Evolutionary conservation across 1,140 invertebrate genomes (phyloP), one percentile per base, ranked within the genome.

Genomic region (Drosophila takahashii): DNA sequence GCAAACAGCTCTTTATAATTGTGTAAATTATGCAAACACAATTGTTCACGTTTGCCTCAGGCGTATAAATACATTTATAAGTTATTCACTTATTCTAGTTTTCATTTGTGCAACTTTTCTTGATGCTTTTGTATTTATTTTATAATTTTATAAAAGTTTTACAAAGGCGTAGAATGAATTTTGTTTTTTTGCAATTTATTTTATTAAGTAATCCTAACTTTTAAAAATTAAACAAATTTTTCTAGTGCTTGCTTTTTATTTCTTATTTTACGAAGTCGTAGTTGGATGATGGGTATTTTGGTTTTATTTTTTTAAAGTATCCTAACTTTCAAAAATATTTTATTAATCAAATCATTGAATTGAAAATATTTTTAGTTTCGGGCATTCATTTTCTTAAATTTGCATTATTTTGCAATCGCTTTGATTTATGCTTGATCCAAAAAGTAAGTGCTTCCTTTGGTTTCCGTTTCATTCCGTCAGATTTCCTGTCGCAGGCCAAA

Each of bases 401-500:
- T 27, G n/a, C 26, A 9, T 10, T 29, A 39, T 39, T 32, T 65
- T 5, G 34, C 15, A 29, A 61, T 27, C n/a, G 13, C 22, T 11
- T 60, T 47, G 32, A 52, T 26, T 69, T 16, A 69, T 69, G 8
- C 62, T 42, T 10, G 22, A 65, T 9, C 27, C 47, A 11, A 44
- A 26, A 22, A 18, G 59, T n/a, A 27, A 3, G n/a, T 47, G n/a
- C 51, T 69, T 66, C 61, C 61, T 67, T 29, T 65, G 36, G 29
- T 1, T 41, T 26, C 10, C 22, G 32, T 54, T 69, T 36, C 27
- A 26, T 51, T 45, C 50, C 44, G 10, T 36, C 39, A 6, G 9
- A 16, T 51, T 48, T 50, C 41, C 47, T 54, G 39, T 62, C 29
- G 36, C 3, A 9, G 5, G 18, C 15, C 29, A 37, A 86, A 86